These are phyloP conservation scores for Drosophila borborema DNA, from an alignment of 2,888 invertebrate species.

Conservation along the genomic window DNA sequence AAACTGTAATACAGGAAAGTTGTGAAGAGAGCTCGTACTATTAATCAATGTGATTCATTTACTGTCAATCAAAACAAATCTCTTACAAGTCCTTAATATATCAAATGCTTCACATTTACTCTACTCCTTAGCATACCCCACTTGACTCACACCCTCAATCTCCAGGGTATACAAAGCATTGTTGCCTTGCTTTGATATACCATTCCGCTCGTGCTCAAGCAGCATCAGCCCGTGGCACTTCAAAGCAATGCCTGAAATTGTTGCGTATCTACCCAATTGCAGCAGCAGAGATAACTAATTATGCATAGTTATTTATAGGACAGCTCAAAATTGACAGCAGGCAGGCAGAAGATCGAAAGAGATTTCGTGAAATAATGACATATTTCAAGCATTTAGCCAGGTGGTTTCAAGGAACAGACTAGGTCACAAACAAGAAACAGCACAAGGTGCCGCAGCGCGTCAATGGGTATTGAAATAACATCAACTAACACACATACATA, in stretches of 20 bases:
- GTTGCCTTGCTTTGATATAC: neutral
- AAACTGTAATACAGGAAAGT: too few species aligned
- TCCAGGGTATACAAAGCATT: constrained; percentile 5
- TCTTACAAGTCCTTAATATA: too few species aligned
- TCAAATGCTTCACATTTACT: neutral
- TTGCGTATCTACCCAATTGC: constrained; percentile 8
- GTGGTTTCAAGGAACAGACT: constrained; percentile 41
- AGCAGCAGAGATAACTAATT: constrained; percentile 17
- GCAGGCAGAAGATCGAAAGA: constrained; percentile 11
- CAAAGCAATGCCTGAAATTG: constrained; percentile 10
- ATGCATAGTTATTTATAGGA: constrained; percentile 26
- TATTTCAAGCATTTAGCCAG: constrained; percentile 27
- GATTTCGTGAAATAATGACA: constrained; percentile 21
- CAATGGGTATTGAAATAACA: constrained; percentile 5
- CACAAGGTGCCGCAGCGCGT: neutral
- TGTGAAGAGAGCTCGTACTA: neutral
- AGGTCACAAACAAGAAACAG: neutral
- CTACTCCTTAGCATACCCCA: neutral
- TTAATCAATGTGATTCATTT: neutral
- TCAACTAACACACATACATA: neutral
- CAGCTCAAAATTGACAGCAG: constrained; percentile 23
- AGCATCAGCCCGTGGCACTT: constrained; percentile 2
- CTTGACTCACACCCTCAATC: neutral
- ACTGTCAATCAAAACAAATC: neutral
- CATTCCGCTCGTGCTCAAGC: neutral